Evolutionary conservation across 2,113 vertebrate species (phyloP).

Genomic region (Austrofundulus limnaeus): DNA sequence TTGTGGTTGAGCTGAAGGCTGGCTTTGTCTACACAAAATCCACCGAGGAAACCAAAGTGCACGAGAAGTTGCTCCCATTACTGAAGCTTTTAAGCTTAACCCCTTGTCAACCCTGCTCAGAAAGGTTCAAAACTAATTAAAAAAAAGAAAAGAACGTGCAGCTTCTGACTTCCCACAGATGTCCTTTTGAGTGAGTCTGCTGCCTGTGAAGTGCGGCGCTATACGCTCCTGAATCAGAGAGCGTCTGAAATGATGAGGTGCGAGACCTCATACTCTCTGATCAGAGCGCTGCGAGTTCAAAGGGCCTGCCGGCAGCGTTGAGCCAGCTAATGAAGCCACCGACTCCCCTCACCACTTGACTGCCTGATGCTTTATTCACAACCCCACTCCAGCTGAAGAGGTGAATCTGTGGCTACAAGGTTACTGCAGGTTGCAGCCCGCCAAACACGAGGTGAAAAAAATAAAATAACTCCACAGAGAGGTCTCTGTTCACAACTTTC

Average conservation of each 20-base stretch:
- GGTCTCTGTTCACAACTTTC: slow-evolving; percentile 55
- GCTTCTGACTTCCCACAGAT: slow-evolving; percentile 58
- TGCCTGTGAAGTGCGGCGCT: slow-evolving; percentile 59
- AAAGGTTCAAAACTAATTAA: slow-evolving; percentile 53
- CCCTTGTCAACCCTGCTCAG: slow-evolving; percentile 34
- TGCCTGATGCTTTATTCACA: slow-evolving; percentile 69
- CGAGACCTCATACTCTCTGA: slow-evolving; percentile 75
- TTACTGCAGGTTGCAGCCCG: slow-evolving; percentile 65
- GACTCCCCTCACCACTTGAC: slow-evolving; percentile 65
- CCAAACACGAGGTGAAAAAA: slow-evolving; percentile 40
- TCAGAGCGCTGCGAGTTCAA: slow-evolving; percentile 78
- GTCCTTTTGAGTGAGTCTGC: slow-evolving; percentile 57
- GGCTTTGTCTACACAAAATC: slow-evolving; percentile 71
- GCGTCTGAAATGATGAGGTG: slow-evolving; percentile 79
- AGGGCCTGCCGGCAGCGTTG: slow-evolving; percentile 62
- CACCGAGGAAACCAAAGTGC: slow-evolving; percentile 70
- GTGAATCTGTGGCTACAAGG: slow-evolving; percentile 76
- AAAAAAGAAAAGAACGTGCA: slow-evolving; percentile 46
- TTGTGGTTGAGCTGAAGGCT: slow-evolving; percentile 73
- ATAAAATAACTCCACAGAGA: slow-evolving; percentile 49
- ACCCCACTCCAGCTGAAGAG: slow-evolving; percentile 62
- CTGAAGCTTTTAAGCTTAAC: slow-evolving; percentile 60
- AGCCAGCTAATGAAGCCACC: slow-evolving; percentile 76
- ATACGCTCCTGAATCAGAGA: slow-evolving; percentile 71
- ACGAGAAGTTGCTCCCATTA: slow-evolving; percentile 68